phyloP scores from a whole-genome alignment of 1,140 invertebrate genomes.

The Antheraea pernyi region DNA sequence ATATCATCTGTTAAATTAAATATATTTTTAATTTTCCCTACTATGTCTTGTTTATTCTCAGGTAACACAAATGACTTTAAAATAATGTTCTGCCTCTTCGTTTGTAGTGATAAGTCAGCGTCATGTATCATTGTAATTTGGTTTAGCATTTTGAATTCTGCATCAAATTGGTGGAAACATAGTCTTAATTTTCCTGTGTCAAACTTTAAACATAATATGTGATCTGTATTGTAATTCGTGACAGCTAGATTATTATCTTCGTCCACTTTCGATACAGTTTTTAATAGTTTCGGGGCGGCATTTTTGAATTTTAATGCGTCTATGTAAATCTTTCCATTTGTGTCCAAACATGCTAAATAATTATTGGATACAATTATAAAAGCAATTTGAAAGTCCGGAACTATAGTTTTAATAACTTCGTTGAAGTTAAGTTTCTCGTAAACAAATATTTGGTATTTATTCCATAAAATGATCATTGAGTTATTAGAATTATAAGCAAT shows the following conservation, averaged over 20 bases:
- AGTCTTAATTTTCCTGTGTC: slow-evolving; percentile 34
- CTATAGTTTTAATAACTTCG: slow-evolving; percentile 26
- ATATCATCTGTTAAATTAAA: slow-evolving; percentile 26
- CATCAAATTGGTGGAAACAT: slow-evolving; percentile 36
- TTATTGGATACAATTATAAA: slow-evolving; percentile 40
- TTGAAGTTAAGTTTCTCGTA: slow-evolving; percentile 45
- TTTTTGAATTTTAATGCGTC: slow-evolving; percentile 53
- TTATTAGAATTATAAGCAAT: slow-evolving; percentile 37
- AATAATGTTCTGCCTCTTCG: slow-evolving; percentile 4
- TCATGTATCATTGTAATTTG: slow-evolving; percentile 21
- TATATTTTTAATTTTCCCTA: slow-evolving; percentile 25
- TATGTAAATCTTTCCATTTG: slow-evolving; percentile 37
- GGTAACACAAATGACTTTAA: slow-evolving; percentile 25
- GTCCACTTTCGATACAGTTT: slow-evolving; percentile 36
- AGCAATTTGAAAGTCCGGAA: slow-evolving; percentile 44
- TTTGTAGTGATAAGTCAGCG: background rate
- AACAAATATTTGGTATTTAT: slow-evolving; percentile 61
- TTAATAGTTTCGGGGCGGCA: slow-evolving; percentile 39
- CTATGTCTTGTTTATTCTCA: slow-evolving; percentile 26
- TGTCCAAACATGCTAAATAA: slow-evolving; percentile 52
- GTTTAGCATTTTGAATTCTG: slow-evolving; percentile 33
- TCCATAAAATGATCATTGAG: slow-evolving; percentile 46
- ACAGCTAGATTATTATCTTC: slow-evolving; percentile 31
- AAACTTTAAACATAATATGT: slow-evolving; percentile 39
- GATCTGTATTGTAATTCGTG: slow-evolving; percentile 25